Evolutionary conservation across 1,140 invertebrate species (phyloP), one percentile per base, ranked within the genome.

Genomic region (Zaprionus davidi): DNA sequence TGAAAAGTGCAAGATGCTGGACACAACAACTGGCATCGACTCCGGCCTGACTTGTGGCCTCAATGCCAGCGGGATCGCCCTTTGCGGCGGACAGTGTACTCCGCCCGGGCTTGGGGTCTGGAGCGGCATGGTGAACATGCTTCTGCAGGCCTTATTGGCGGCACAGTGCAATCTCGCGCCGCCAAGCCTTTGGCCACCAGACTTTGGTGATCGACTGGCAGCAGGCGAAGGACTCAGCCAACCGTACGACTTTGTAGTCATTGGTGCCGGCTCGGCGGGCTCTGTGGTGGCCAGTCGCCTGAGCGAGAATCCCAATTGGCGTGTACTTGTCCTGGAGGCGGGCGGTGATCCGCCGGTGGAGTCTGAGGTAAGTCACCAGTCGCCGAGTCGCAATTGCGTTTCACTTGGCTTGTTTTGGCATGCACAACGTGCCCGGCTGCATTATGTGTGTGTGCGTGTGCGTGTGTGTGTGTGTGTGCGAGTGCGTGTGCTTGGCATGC

Each of bases 251-350:
- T 93, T 93, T 71, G 92, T 93, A 51, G 82, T 93, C 2, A 85
- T 93, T 28, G 96, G 96, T 2, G 96, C 95, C 6, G 96, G 96
- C 9, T 95, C 95, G 0, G 96, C 96, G 1, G 94, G 94, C 0
- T 94, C 94, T 12, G 93, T 95, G 22, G 77, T 96, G 6, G 95
- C 95, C 15, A 94, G 93, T 64, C 92, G 94, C 24, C 86, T 96
- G 3, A 93, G 94, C 17, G 94, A 94, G 73, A 91, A 94, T 78
- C 92, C 93, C n/a, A 58, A 92, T 5, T 93, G 93, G 82, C 93
- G 92, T 15, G 93, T 95, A 3, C 79, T 96, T n/a, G 86, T 96
- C 7, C 75, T 96, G 22, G 95, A 96, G 90, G 95, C 95, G 6
- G 95, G 95, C n/a, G 93, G 92, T 2, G 90, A 94, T 82, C 94